Evolutionary conservation across 2,797 vertebrate species (phyloP), one percentile per base, ranked within the genome.

Genomic region (Sebastes kiyomatsui): DNA sequence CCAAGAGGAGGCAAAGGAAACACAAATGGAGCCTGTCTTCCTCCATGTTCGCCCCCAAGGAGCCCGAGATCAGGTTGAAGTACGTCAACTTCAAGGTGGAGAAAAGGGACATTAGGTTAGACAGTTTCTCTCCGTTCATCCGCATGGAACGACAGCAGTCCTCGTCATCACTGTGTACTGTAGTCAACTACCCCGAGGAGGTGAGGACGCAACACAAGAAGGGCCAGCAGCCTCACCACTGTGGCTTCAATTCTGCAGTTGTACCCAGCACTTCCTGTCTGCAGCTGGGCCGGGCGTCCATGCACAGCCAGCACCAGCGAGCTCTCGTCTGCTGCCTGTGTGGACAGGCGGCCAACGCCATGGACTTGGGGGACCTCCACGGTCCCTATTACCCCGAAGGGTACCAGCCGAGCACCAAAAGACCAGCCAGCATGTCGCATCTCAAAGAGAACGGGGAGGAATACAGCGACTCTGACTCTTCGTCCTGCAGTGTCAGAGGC

Each of bases 331-430:
- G 96, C 87, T 96, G 95, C 89, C 90, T 97, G 23, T 97, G 96
- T 2, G 92, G 95, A 0, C 83, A 72, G 22, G 87, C 96, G 0
- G 94, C 96, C 73, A 97, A 97, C 13, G 79, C 95, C 23, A 91
- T 94, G 77, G 96, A 96, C 87, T 42, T 96, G 77, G 96, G 96
- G 6, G 96, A 97, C 87, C 94, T 97, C 67, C 95, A 96, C 9
- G 96, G 96, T 2, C 96, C 96, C 1, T 97, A 96, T 70, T 96
- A 96, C 82, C 93, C 96, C 0, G 93, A 96, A 20, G 95, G 94
- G 2, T 92, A 93, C 86, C 92, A 73, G 79, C 86, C 87, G 0
- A 81, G 70, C n/a, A 49, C 83, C 61, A 95, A 95, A 88, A 77
- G 72, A 12, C 70, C 82, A 11, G 65, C 84, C 14, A 67, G 72